Conservation (phyloP, 2,113 vertebrate genomes). For the Helogale parvula region DNA sequence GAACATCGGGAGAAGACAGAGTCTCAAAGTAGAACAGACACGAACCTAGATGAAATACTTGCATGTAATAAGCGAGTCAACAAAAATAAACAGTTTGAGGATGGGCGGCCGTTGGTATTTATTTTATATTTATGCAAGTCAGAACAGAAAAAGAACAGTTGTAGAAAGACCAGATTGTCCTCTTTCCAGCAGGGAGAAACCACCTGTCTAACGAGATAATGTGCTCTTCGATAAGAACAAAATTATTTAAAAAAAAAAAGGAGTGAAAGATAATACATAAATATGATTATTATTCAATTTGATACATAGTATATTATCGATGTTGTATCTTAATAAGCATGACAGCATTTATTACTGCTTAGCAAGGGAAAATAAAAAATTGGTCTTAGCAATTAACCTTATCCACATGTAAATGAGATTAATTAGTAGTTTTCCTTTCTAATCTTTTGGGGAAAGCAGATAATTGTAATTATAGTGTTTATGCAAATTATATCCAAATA, state of each 20-base stretch:
- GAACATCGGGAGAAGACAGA: background rate
- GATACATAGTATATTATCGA: constrained; percentile 55
- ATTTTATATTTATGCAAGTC: background rate
- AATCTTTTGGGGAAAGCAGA: constrained; percentile 83
- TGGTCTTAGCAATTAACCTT: constrained; percentile 76
- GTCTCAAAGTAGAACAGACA: background rate
- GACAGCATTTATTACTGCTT: constrained; percentile 59
- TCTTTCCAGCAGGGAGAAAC: background rate
- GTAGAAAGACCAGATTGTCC: background rate
- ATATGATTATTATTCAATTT: constrained; percentile 72
- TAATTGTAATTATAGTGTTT: constrained; percentile 81
- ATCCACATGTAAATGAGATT: constrained; percentile 82
- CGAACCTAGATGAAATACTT: background rate
- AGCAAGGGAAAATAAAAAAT: constrained; percentile 76
- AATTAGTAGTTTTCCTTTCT: constrained; percentile 81
- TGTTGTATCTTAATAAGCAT: constrained; percentile 53
- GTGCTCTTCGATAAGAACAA: constrained; percentile 42
- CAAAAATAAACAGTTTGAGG: background rate
- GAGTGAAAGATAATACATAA: constrained; percentile 45
- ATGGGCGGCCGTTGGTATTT: background rate
- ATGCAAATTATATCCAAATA: constrained; percentile 83
- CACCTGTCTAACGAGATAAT: background rate
- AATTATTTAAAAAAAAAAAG: constrained; percentile 41
- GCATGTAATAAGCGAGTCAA: background rate
- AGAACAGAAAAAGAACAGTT: background rate